Conservation (phyloP, 1,140 invertebrate species). For the Sinonovacula constricta region DNA sequence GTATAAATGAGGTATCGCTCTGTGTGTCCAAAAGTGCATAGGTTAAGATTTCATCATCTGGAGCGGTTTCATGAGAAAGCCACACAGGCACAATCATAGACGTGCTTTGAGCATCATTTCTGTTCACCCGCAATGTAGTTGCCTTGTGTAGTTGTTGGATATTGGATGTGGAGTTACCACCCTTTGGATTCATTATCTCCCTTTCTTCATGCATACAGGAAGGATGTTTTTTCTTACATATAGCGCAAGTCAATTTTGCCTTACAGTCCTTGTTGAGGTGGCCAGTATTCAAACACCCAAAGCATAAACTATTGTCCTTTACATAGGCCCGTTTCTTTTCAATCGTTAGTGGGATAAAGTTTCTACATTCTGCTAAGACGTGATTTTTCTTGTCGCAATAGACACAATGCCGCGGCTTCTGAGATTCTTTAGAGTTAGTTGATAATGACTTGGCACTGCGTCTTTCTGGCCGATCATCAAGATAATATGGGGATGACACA, state of each 20-base stretch:
- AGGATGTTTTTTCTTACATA: neutral
- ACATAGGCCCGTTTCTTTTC: neutral
- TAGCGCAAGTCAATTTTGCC: slow-evolving; percentile 1
- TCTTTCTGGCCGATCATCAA: neutral
- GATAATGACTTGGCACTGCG: neutral
- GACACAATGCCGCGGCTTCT: neutral
- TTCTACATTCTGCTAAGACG: neutral
- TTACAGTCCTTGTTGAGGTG: slow-evolving; percentile 13
- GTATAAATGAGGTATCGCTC: slow-evolving; percentile 19
- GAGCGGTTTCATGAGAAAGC: slow-evolving; percentile 16
- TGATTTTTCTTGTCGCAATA: slow-evolving; percentile 11
- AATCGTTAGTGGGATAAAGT: slow-evolving; percentile 17
- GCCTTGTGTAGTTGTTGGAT: neutral
- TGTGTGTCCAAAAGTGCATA: slow-evolving; percentile 31
- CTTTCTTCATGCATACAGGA: slow-evolving; percentile 20
- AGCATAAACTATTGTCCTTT: neutral
- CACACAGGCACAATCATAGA: slow-evolving; percentile 10
- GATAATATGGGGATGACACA: neutral
- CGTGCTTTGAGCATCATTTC: slow-evolving; percentile 2
- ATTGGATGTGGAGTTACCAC: neutral
- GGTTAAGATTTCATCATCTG: slow-evolving; percentile 12
- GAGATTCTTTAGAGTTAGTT: slow-evolving; percentile 7
- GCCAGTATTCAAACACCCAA: slow-evolving; percentile 9
- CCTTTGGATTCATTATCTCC: neutral
- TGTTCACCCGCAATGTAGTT: too few species aligned